Conservation (phyloP, 2,888 invertebrate species). For the Blastobasis adustella region DNA sequence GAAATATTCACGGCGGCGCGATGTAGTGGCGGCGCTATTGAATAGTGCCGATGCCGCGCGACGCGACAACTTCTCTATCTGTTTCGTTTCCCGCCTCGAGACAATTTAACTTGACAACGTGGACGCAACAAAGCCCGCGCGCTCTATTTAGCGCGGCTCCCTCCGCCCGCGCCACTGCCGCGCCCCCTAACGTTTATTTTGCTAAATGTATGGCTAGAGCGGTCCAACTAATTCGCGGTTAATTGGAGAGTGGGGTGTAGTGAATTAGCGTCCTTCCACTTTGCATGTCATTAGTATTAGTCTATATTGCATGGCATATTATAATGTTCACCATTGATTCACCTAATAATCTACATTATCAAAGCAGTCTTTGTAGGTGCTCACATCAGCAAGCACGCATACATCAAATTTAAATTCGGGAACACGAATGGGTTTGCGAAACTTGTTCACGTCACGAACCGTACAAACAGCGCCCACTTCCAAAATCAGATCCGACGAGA, state of each 20-base stretch:
- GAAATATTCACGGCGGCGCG: conserved; percentile 2
- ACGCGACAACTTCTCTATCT: conserved; percentile 66
- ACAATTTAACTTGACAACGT: conserved; percentile 72
- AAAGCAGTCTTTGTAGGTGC: background rate
- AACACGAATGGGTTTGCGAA: conserved; percentile 17
- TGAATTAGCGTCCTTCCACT: too few species aligned
- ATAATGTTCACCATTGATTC: too few species aligned
- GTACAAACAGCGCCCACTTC: background rate
- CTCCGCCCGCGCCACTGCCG: conserved; percentile 20
- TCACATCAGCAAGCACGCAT: background rate
- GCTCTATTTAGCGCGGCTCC: conserved; percentile 58
- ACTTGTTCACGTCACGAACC: background rate
- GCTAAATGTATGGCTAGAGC: too few species aligned
- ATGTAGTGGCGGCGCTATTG: conserved; percentile 32
- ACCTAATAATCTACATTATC: too few species aligned
- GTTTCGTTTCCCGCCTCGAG: conserved; percentile 67
- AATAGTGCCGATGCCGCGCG: conserved; percentile 61
- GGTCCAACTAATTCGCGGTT: too few species aligned
- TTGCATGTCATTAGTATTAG: too few species aligned
- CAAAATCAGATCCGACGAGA: conserved; percentile 6
- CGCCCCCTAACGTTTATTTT: too few species aligned
- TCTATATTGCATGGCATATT: too few species aligned
- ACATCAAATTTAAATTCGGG: conserved; percentile 13
- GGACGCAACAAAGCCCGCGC: conserved; percentile 58
- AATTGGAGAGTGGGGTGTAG: too few species aligned